phyloP scores from a whole-genome alignment of 2,113 vertebrate species.

The Chascanopsetta lugubris region DNA sequence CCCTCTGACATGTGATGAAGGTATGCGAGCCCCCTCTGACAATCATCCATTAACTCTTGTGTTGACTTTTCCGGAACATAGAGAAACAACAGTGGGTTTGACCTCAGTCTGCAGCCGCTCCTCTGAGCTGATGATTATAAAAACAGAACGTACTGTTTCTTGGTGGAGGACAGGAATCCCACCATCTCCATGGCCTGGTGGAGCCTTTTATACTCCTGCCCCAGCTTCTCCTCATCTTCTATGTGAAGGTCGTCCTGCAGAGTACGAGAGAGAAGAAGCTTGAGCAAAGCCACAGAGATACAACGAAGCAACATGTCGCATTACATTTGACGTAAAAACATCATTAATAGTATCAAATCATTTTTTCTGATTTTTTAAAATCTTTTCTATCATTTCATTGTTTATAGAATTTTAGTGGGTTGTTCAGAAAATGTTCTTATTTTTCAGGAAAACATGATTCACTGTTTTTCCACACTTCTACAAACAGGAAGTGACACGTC shows the following conservation, averaged over 20 bases:
- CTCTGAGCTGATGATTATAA: not conserved
- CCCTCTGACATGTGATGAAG: not conserved
- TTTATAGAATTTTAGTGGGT: no score
- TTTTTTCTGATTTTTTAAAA: no score
- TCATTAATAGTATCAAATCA: no score
- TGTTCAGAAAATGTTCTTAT: not conserved
- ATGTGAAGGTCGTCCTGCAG: conserved; percentile 86
- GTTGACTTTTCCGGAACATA: not conserved
- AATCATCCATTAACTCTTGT: not conserved
- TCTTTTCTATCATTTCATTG: no score
- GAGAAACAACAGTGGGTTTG: not conserved
- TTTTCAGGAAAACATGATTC: not conserved
- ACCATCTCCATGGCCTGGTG: conserved; percentile 99
- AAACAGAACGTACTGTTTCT: conserved; percentile 86
- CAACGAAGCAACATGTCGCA: no score
- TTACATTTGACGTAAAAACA: no score
- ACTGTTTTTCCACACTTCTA: not conserved
- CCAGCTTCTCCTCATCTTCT: conserved; percentile 86
- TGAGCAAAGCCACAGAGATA: not conserved
- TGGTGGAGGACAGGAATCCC: conserved; percentile 93
- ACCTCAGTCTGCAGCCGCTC: not conserved
- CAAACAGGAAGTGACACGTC: not conserved
- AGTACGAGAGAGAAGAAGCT: not conserved
- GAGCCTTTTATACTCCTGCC: conserved; percentile 89
- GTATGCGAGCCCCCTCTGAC: not conserved